Percentiles rank a stretch among this genome's conserved stretches.
These are phyloP conservation scores for Apteryx owenii DNA, from an alignment of 2,113 vertebrate genomes.

Conservation along the genomic window DNA sequence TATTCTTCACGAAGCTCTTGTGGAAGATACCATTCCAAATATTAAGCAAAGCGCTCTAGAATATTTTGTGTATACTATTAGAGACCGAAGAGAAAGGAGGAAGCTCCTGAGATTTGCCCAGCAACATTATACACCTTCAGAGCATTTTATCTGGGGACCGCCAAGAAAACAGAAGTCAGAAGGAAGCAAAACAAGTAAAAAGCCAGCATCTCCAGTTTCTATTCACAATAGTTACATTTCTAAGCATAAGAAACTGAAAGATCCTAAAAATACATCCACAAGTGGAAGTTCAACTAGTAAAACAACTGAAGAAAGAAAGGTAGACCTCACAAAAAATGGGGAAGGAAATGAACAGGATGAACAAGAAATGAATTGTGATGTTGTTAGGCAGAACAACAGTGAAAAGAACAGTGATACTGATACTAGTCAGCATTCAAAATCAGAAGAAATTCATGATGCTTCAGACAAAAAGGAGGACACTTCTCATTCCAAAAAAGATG, in stretches of 20 bases:
- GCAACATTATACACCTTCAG: conserved; percentile 87
- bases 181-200: conserved; percentile 70
- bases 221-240: conserved; percentile 56
- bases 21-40: conserved; percentile 89
- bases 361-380: conserved; percentile 29
- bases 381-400: not conserved
- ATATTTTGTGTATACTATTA: conserved; percentile 96
- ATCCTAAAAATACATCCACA: conserved; percentile 24
- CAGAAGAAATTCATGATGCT: not conserved
- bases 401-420: conserved; percentile 45
- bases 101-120: conserved; percentile 91
- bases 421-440: not conserved
- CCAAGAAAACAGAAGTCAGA: conserved; percentile 75
- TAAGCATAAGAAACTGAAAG: conserved; percentile 70
- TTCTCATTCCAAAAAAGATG: conserved; percentile 27
- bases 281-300: conserved; percentile 51
- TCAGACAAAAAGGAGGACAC: conserved; percentile 36
- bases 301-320: conserved; percentile 68
- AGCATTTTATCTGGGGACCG: conserved; percentile 96
- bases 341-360: conserved; percentile 30
- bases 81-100: conserved; percentile 88
- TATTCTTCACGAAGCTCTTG: conserved; percentile 92
- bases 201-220: conserved; percentile 56
- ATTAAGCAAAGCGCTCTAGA: conserved; percentile 96
- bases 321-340: conserved; percentile 42